phyloP scores from a whole-genome alignment of 2,113 vertebrate genomes.

The Patagioenas fasciata region DNA sequence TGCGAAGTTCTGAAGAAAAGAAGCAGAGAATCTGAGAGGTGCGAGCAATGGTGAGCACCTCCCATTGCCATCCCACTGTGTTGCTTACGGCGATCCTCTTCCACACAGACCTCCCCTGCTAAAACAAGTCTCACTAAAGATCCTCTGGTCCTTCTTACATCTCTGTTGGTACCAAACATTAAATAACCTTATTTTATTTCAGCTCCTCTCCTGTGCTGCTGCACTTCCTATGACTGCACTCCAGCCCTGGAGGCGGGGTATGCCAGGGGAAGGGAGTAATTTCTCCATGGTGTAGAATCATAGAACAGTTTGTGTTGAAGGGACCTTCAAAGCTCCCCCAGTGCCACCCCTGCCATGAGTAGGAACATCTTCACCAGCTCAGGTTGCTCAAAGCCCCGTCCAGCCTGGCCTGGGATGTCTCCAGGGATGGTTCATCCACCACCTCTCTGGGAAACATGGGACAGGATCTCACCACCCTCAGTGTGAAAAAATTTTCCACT shows the following conservation, averaged over 20 bases:
- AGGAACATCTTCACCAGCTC: too few relatives aligned
- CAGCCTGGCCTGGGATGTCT: too few relatives aligned
- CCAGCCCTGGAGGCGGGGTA: not conserved
- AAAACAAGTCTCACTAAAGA: not conserved
- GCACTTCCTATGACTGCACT: not conserved
- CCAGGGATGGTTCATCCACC: too few relatives aligned
- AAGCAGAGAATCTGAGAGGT: not conserved
- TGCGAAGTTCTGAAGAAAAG: conserved; percentile 87
- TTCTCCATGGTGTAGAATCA: not conserved
- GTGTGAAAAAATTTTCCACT: too few relatives aligned
- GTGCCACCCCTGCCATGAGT: too few relatives aligned
- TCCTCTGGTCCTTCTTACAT: not conserved
- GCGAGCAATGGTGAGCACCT: not conserved
- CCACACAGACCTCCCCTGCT: not conserved
- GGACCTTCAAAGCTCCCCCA: too few relatives aligned
- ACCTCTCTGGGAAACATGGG: too few relatives aligned
- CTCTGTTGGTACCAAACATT: not conserved
- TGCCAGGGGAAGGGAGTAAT: fast-evolving
- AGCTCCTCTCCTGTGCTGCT: not conserved
- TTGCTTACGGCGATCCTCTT: not conserved
- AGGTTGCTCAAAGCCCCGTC: too few relatives aligned
- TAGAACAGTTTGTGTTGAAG: too few relatives aligned
- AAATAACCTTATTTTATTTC: not conserved
- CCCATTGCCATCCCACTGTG: fast-evolving
- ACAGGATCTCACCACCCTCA: too few relatives aligned